Evolutionary conservation across 1,140 invertebrate species (phyloP), one percentile per base, ranked within the genome.

Genomic region (Campoletis sonorensis): DNA sequence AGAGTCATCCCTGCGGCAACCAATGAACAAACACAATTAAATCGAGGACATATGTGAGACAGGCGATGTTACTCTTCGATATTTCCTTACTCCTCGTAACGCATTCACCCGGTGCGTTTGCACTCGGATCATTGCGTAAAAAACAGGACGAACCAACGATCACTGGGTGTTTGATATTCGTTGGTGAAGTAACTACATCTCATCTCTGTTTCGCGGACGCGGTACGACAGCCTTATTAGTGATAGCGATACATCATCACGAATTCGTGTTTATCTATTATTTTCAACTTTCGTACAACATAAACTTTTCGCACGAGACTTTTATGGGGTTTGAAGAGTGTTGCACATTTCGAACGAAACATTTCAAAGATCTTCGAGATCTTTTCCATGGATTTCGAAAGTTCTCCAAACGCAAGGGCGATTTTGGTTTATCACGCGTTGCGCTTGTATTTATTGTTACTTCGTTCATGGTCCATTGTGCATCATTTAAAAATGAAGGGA

Each of bases 1-100:
- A 88, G 88, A 87, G 87, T 89, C 90, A 87, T 92, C 90, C 86
- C 91, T 90, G 88, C 85, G 89, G 90, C 90, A 91, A 92, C 91
- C 85, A 79, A 85, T 86, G 85, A 84, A 67, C 91, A 91, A 92
- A 92, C 91, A 92, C 84, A 83, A 87, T 87, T 87, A 81, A 82
- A 68, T 71, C 58, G 79, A 75, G 33, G 45, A 80, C n/a, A 11
- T 4, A 30, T 80, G 76, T 80, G 71, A 64, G 40, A 45, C 61
- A 77, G 81, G 81, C 75, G 70, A 13, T 26, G 51, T 30, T 21
- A 61, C 40, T 10, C 26, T 2, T 40, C 18, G 11, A 23, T 18
- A 54, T 30, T 54, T 45, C 51, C n/a, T 73, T 61, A 80, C 70
- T 72, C 79, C 40, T 73, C 4, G 70, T n/a, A 33, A 40, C 15